Base-by-base conservation (phyloP, 2,113 vertebrate species). In the Macquaria ambigua region DNA sequence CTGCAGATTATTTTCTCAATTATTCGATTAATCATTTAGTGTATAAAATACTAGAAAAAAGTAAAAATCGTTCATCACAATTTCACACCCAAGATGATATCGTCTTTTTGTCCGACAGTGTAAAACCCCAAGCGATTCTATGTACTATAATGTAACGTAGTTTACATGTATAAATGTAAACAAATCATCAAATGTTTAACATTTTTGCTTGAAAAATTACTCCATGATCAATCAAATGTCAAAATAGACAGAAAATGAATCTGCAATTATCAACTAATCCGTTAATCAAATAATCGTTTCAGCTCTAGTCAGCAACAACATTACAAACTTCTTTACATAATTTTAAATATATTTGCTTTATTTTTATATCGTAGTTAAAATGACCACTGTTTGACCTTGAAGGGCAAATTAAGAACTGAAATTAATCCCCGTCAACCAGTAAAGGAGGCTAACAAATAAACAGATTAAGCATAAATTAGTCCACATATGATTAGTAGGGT, bases 361-460 rank as follows among this genome's bases (percentile, higher is more conserved):
- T 56, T 16, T 53, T 20, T 41, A 28, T 41, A 23, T 41, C 11
- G 0, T 67, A 25, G 9, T n/a, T 14, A 21, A 64, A 1, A 20
- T 34, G 16, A 58, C 68, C 23, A 69, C 50, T 4, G 5, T 66
- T 90, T 90, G 91, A 90, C 74, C 80, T 84, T 86, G 56, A 79
- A 52, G 48, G 23, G 37, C 28, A 68, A 56, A 79, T 67, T 70
- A n/a, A 28, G 46, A 41, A n/a, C 1, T 74, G 7, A 70, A 63
- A 37, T 37, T 0, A 37, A n/a, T 59, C 1, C 5, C 8, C 9
- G 0, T 31, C 2, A 14, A 8, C 21, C 11, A 14, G 73, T 25
- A 16, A 43, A 59, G 18, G 6, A 16, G 3, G 8, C 4, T 12
- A 39, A 1, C 3, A 43, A 68, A 50, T 74, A 4, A 64, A 21